Conservation (phyloP, 92 coral and sea anemone genomes). For the Hydrozoanthus gracilis region DNA sequence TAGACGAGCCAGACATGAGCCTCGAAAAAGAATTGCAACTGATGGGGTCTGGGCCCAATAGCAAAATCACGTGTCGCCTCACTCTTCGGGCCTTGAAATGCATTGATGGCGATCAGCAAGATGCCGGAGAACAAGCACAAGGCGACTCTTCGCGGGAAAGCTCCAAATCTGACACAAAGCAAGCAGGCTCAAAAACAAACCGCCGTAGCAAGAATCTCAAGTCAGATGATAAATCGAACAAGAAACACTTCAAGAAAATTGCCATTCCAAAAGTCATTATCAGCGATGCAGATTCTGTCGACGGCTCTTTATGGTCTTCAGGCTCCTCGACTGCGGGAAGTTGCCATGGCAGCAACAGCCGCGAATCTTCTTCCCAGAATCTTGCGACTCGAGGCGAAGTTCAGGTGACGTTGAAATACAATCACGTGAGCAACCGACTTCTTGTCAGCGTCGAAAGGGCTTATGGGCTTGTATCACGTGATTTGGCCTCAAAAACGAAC, state of each 20-base stretch:
- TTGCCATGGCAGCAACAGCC: slow-evolving; percentile 34
- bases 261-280: background rate
- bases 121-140: background rate
- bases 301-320: background rate
- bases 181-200: background rate
- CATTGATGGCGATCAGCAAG: slow-evolving; percentile 15
- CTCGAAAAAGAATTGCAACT: slow-evolving; percentile 78
- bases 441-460: slow-evolving; percentile 72
- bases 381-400: slow-evolving; percentile 76
- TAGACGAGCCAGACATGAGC: slow-evolving; percentile 84
- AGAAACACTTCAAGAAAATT: slow-evolving; percentile 8
- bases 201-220: background rate
- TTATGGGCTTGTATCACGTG: slow-evolving; percentile 58
- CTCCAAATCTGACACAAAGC: background rate
- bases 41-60: slow-evolving; percentile 60
- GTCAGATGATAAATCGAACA: background rate
- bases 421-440: slow-evolving; percentile 76
- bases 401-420: slow-evolving; percentile 75
- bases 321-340: slow-evolving; percentile 49
- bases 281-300: slow-evolving; percentile 8
- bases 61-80: slow-evolving; percentile 76
- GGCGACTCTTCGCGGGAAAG: background rate
- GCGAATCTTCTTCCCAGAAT: slow-evolving; percentile 58
- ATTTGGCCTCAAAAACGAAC: slow-evolving; percentile 72
- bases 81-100: slow-evolving; percentile 85